Base-by-base conservation (phyloP, 1,140 invertebrate genomes). In the Cherax quadricarinatus region DNA sequence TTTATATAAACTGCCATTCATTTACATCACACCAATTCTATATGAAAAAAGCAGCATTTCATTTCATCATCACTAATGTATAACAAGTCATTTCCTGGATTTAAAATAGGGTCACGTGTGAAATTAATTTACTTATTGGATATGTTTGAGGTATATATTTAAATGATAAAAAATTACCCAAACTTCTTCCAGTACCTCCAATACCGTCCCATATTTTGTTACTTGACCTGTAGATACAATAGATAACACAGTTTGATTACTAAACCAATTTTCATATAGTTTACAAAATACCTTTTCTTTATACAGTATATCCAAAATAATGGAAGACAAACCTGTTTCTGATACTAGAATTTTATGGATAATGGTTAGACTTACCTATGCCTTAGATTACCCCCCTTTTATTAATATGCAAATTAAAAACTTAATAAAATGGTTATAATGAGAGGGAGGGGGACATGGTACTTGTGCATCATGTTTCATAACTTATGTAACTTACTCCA, bases 131-230 rank as follows among this genome's bases (percentile, higher is more conserved):
- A 66, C 5, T 21, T 75, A 30, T 21, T 75, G 70, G 24, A 3
- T 75, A n/a, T 75, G n/a, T 75, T 75, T 30, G 21, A 30, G n/a
- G 70, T 75, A 30, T 9, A 75, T 7, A 75, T 1, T 30, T 75
- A 21, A 24, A n/a, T 18, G 5, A 75, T 10, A 75, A 30, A 30
- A 30, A 75, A 75, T 9, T 30, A 24, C 21, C 70, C 21, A 24
- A 75, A 30, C 70, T 75, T 75, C 24, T 75, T 75, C 70, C 70
- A 75, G 7, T 75, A 75, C 6, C 24, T 75, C 21, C 70, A 75
- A 75, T 75, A 75, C 70, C n/a, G 70, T 75, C 70, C 70, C 70
- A 75, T 5, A 75, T 75, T 75, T 75, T 75, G 24, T 30, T n/a
- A 75, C 5, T 16, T 75, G 24, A 30, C 70, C n/a, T 75, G 4